Evolutionary conservation across 1,140 invertebrate genomes (phyloP), one percentile per base, ranked within the genome.

Genomic region (Drosophila repletoides): DNA sequence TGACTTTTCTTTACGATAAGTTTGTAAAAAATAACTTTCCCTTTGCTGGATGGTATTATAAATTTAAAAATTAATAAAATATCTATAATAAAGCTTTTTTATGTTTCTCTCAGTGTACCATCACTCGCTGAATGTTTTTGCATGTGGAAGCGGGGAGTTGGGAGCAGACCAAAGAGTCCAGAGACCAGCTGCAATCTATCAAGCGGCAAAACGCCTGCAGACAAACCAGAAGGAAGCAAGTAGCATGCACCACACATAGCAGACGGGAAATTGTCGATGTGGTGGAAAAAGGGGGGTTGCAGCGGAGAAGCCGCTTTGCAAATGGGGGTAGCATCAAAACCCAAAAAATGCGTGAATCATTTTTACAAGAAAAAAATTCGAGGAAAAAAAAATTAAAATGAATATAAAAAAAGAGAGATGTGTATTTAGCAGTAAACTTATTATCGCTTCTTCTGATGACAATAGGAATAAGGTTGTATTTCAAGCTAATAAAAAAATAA

Each of bases 121-220:
- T 21, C 7, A 34, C 53, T 59, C 53, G 53, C 59, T 66, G 55
- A 59, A 59, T 43, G 55, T 59, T 66, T 66, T 67, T 67, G 64
- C 65, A 68, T 68, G 59, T 12, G 5, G 21, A 22, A 41, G 29
- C 17, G 5, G 26, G 14, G 33, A 48, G 45, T 33, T 31, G 45
- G 31, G 14, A 60, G 33, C 17, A 40, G 31, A 33, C 12, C 21
- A 14, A 15, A 60, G 10, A 24, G 31, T 46, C 7, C 43, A 28
- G 10, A 17, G 19, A 72, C 69, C 79, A 84, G 71, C 80, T 84
- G 79, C 79, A 75, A 84, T 84, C 79, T 84, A 84, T 84, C 79
- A 84, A 80, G 58, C 52, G 70, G 70, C 71, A 84, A 84, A 84
- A 68, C 79, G 79, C 79, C 79, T 75, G 74, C 79, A 77, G 79